Conservation (phyloP, 1,140 invertebrate species). For the Pentalonia nigronervosa region DNA sequence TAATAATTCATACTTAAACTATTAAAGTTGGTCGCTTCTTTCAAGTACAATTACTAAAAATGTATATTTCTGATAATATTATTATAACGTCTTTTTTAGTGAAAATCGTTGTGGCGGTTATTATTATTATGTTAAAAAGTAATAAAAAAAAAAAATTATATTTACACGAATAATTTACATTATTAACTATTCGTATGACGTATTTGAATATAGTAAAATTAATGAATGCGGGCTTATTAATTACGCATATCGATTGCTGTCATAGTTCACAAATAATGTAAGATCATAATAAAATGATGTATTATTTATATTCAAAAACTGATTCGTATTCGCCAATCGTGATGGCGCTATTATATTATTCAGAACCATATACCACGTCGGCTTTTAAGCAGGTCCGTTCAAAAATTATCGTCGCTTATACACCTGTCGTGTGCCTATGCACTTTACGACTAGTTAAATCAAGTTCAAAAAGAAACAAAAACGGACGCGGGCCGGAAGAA, state of each 20-base stretch:
- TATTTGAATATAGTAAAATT: neutral
- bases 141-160: neutral
- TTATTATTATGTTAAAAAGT: neutral
- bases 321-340: neutral
- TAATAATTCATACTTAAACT: slow-evolving; percentile 14
- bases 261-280: neutral
- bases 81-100: slow-evolving; percentile 18
- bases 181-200: neutral
- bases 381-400: neutral
- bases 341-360: neutral
- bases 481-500: neutral
- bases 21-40: slow-evolving; percentile 10
- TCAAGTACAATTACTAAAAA: slow-evolving; percentile 5
- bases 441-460: neutral
- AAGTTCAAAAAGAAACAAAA: too few relatives aligned
- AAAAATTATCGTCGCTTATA: neutral
- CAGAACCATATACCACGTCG: neutral
- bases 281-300: neutral
- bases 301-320: neutral
- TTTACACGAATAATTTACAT: neutral
- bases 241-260: neutral
- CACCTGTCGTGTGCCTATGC: too few relatives aligned
- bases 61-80: neutral
- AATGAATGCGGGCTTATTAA: neutral
- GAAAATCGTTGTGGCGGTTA: neutral